Conservation (phyloP, 2,888 invertebrate genomes). For the Cabera pusaria region DNA sequence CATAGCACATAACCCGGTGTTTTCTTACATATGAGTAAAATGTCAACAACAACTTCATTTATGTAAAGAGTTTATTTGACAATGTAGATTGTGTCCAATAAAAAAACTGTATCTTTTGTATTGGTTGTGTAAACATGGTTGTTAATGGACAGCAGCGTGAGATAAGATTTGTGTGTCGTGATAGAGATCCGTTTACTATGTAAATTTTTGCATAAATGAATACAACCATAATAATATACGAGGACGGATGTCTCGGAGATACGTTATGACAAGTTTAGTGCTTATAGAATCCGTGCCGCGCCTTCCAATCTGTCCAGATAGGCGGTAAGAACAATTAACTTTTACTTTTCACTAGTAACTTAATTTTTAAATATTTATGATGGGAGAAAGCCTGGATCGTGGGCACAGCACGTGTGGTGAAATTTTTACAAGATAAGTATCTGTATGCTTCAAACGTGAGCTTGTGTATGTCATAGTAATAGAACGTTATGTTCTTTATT, state of each 20-base stretch:
- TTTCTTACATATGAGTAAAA: too few relatives aligned
- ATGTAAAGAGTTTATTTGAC: too few relatives aligned
- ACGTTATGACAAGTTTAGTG: slow-evolving; percentile 21
- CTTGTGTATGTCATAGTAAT: slow-evolving; percentile 39
- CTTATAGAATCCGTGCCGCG: slow-evolving; percentile 26
- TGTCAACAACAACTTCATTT: too few relatives aligned
- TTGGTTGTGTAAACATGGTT: slow-evolving; percentile 6
- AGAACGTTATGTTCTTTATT: slow-evolving; percentile 33
- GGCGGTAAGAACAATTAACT: slow-evolving; percentile 60
- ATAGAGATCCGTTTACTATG: slow-evolving; percentile 20
- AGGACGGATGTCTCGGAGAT: slow-evolving; percentile 20
- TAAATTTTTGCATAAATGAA: slow-evolving; percentile 23
- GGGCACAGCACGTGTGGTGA: slow-evolving; percentile 43
- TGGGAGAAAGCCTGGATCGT: slow-evolving; percentile 56
- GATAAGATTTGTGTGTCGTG: slow-evolving; percentile 14
- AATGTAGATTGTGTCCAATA: too few relatives aligned
- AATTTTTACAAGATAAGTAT: slow-evolving; percentile 40
- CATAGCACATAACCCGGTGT: too few relatives aligned
- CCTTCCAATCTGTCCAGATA: slow-evolving; percentile 36
- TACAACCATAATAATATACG: slow-evolving; percentile 11
- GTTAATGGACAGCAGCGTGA: slow-evolving; percentile 14
- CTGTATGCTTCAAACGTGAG: slow-evolving; percentile 36
- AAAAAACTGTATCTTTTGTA: slow-evolving; percentile 7
- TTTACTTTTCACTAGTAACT: slow-evolving; percentile 53
- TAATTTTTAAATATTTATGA: slow-evolving; percentile 46